Evolutionary conservation across 2,797 vertebrate genomes (phyloP).

Genomic region (Leptodactylus fallax): DNA sequence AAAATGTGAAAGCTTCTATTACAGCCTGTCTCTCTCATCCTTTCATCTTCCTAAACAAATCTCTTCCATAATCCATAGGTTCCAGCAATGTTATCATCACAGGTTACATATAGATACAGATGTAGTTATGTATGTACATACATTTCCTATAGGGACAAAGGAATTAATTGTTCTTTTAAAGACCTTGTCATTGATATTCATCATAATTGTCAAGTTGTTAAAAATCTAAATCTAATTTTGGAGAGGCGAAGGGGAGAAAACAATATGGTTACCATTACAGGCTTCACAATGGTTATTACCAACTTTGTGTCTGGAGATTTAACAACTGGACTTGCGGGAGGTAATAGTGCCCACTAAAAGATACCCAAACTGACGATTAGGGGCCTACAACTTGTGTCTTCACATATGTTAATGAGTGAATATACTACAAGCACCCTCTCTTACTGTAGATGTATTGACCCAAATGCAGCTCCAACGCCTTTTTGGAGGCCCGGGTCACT

Average conservation of each 20-base stretch:
- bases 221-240: neutral
- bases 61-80: neutral
- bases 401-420: neutral
- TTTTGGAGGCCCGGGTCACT: too few species aligned
- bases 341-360: neutral
- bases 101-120: neutral
- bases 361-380: neutral
- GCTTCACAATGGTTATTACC: neutral
- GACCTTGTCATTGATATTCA: neutral
- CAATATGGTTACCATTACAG: neutral
- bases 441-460: too few species aligned
- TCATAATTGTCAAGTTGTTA: neutral
- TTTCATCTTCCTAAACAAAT: constrained; percentile 14
- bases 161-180: neutral
- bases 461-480: too few species aligned
- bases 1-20: constrained; percentile 23
- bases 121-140: too few species aligned
- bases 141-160: neutral
- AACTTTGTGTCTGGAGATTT: neutral
- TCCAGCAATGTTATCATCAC: neutral
- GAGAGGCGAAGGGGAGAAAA: neutral
- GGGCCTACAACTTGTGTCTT: neutral
- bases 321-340: neutral
- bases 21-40: constrained; percentile 14
- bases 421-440: neutral